Evolutionary conservation across 2,113 vertebrate genomes (phyloP).

Genomic region (Microtus pennsylvanicus): DNA sequence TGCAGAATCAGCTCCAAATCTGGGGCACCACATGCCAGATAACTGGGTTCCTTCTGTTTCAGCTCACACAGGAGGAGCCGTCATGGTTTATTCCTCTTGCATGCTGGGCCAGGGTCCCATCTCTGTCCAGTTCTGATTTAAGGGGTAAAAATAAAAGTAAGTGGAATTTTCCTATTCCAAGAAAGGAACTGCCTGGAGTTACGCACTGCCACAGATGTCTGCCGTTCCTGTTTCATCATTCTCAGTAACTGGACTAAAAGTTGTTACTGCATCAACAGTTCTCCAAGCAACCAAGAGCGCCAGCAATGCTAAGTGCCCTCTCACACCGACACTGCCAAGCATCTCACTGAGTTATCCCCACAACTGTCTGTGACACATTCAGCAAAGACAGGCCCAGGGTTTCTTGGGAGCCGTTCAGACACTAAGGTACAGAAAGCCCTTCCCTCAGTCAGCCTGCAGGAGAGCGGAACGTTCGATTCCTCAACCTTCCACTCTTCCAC

Average conservation of each 20-base stretch:
- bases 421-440: not conserved
- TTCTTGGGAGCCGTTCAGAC: not conserved
- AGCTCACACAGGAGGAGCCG: not conserved
- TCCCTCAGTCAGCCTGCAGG: accelerated
- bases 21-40: not conserved
- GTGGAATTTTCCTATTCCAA: not conserved
- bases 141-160: not conserved
- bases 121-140: not conserved
- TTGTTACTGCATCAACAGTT: not conserved
- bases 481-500: accelerated
- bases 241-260: not conserved
- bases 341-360: accelerated
- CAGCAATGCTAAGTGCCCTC: accelerated
- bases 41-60: too few species aligned
- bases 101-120: accelerated
- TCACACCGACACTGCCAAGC: accelerated
- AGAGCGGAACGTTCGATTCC: accelerated
- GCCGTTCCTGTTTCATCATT: not conserved
- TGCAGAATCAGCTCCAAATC: not conserved
- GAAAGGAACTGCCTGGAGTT: not conserved
- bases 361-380: accelerated
- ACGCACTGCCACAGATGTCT: not conserved
- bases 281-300: not conserved
- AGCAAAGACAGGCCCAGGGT: accelerated
- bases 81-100: not conserved